A percentile compares a stretch with the other conserved stretches of the same genome.
phyloP scores from a whole-genome alignment of 2,113 vertebrate species.

The Microcebus tavaratra region DNA sequence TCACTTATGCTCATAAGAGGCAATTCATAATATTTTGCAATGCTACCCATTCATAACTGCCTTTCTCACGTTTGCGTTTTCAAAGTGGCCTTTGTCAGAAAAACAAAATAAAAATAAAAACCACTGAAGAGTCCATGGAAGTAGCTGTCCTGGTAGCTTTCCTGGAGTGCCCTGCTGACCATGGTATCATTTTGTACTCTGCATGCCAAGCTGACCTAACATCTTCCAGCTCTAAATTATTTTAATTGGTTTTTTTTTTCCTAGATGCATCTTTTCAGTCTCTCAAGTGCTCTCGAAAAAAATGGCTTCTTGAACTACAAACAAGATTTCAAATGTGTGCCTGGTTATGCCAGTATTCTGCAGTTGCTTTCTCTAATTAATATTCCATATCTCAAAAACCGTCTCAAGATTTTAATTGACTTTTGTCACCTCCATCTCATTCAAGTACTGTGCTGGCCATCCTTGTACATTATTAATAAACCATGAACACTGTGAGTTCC shows the following conservation, averaged over 20 bases:
- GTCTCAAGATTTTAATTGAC: slow-evolving; percentile 74
- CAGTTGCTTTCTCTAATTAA: slow-evolving; percentile 62
- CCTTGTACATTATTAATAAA: slow-evolving; percentile 55
- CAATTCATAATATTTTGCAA: slow-evolving; percentile 40
- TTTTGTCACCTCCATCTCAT: slow-evolving; percentile 63
- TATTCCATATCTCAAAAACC: slow-evolving; percentile 67
- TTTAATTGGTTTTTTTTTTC: slow-evolving; percentile 78
- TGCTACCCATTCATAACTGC: not conserved
- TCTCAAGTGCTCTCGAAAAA: slow-evolving; percentile 71
- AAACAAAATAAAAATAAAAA: not conserved
- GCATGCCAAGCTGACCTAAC: not conserved
- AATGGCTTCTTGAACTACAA: slow-evolving; percentile 69
- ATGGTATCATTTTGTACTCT: not conserved
- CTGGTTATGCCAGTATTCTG: not conserved
- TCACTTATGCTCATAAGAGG: slow-evolving; percentile 33
- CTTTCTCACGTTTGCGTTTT: slow-evolving; percentile 44
- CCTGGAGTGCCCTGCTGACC: not conserved
- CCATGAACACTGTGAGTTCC: not conserved
- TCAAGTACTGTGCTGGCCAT: slow-evolving; percentile 16
- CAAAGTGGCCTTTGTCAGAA: slow-evolving; percentile 32
- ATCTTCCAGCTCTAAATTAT: slow-evolving; percentile 43
- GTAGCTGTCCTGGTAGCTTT: not conserved
- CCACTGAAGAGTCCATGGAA: not conserved
- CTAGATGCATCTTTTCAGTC: slow-evolving; percentile 49
- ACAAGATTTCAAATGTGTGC: slow-evolving; percentile 65